phyloP scores from a whole-genome alignment of 1,140 invertebrate genomes.

The Phocides pigmalion region DNA sequence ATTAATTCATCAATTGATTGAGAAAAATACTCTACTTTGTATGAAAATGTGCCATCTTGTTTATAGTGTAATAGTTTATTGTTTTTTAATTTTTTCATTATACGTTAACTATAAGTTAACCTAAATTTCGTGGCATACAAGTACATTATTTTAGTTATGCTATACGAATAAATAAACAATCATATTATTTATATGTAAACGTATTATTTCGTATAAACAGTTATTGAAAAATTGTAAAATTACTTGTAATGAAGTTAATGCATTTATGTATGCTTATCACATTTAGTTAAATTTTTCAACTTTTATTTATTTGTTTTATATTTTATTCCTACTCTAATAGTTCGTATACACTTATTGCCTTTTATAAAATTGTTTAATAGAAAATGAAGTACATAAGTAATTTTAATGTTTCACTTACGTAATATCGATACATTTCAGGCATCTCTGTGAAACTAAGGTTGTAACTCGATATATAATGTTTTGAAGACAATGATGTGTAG shows the following conservation, averaged over 20 bases:
- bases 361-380: conserved; percentile 17
- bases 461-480: conserved; percentile 77
- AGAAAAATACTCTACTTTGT: neutral
- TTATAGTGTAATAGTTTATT: no score
- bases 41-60: conserved; percentile 38
- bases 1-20: conserved; percentile 20
- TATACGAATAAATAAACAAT: no score
- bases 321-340: conserved; percentile 7
- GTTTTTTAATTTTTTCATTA: no score
- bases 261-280: no score
- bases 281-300: no score
- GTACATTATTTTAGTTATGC: no score
- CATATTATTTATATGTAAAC: no score
- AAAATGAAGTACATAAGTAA: conserved; percentile 4
- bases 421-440: conserved; percentile 53
- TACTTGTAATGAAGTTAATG: no score
- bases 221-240: no score
- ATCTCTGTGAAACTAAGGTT: conserved; percentile 79
- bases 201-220: no score
- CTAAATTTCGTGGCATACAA: no score
- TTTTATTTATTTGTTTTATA: conserved; percentile 2
- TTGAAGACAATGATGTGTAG: conserved; percentile 72
- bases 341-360: conserved; percentile 13
- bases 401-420: conserved; percentile 41
- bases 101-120: no score